Conservation (phyloP, 2,888 invertebrate species). For the Falcaria lacertinaria region DNA sequence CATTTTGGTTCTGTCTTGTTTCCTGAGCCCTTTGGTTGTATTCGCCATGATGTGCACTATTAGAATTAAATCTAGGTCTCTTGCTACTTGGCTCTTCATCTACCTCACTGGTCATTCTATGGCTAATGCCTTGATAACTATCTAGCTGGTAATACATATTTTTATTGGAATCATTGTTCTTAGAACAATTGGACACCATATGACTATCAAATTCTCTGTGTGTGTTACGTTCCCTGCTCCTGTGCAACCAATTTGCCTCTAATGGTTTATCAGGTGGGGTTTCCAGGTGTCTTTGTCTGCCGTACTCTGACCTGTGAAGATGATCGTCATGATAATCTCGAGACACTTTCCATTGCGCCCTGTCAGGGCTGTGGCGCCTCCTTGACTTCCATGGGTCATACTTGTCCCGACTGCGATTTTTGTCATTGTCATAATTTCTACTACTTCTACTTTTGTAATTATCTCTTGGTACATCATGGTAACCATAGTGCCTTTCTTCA, state of each 20-base stretch:
- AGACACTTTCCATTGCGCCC: slow-evolving; percentile 19
- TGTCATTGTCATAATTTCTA: slow-evolving; percentile 28
- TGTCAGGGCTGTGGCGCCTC: slow-evolving; percentile 38
- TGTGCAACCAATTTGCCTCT: not conserved
- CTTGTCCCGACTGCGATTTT: slow-evolving; percentile 30
- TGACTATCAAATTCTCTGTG: not conserved
- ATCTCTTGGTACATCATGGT: slow-evolving; percentile 23
- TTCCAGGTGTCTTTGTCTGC: slow-evolving; percentile 31
- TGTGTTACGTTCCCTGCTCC: not conserved
- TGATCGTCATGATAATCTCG: slow-evolving; percentile 30
- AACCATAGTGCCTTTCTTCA: slow-evolving; percentile 27
- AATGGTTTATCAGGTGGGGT: slow-evolving; percentile 40
- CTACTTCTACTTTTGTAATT: slow-evolving; percentile 19
- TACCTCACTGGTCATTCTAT: slow-evolving; percentile 32
- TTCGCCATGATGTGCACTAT: slow-evolving; percentile 17
- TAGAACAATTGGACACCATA: slow-evolving; percentile 13
- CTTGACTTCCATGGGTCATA: slow-evolving; percentile 34
- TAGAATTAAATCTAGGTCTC: slow-evolving; percentile 33
- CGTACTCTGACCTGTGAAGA: slow-evolving; percentile 26
- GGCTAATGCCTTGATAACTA: slow-evolving; percentile 28
- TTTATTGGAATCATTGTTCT: slow-evolving; percentile 24
- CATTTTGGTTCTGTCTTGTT: slow-evolving; percentile 12
- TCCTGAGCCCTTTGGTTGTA: slow-evolving; percentile 16
- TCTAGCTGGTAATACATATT: slow-evolving; percentile 23
- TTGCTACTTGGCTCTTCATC: slow-evolving; percentile 45